Conservation (phyloP, 1,140 invertebrate genomes). For the Brachionus plicatilis region DNA sequence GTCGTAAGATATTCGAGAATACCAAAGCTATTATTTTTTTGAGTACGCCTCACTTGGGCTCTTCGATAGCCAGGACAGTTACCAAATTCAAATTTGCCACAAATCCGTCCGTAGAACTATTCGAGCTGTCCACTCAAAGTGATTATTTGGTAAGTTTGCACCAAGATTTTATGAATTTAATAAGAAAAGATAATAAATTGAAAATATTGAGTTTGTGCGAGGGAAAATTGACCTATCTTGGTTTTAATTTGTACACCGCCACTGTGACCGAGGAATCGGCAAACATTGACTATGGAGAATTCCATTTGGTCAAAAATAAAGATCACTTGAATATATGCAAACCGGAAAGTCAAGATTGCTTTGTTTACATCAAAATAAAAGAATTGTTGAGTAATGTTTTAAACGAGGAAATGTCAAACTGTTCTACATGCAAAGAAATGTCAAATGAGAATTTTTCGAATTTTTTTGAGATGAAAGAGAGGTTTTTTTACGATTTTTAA, state of each 20-base stretch:
- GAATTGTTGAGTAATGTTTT: neutral
- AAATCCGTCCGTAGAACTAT: neutral
- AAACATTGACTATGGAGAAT: neutral
- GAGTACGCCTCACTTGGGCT: slow-evolving; percentile 9
- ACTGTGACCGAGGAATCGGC: neutral
- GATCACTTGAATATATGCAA: slow-evolving; percentile 39
- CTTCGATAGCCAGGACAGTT: slow-evolving; percentile 12
- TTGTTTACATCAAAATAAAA: slow-evolving; percentile 1
- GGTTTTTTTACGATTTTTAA: neutral
- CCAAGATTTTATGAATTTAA: slow-evolving; percentile 2
- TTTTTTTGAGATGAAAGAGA: neutral
- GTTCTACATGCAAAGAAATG: neutral
- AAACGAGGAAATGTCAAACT: neutral
- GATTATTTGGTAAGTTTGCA: slow-evolving; percentile 16
- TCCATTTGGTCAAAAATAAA: neutral
- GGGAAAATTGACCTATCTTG: neutral
- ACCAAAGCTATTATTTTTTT: slow-evolving; percentile 16
- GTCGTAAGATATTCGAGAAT: neutral
- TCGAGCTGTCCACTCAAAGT: neutral
- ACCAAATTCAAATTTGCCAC: slow-evolving; percentile 26
- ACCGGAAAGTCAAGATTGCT: slow-evolving; percentile 13
- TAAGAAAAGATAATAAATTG: neutral
- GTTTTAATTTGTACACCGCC: slow-evolving; percentile 22
- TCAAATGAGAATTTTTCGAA: neutral
- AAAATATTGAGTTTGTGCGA: slow-evolving; percentile 38